Conservation (phyloP, 2,113 vertebrate species). For the Eclectus roratus region DNA sequence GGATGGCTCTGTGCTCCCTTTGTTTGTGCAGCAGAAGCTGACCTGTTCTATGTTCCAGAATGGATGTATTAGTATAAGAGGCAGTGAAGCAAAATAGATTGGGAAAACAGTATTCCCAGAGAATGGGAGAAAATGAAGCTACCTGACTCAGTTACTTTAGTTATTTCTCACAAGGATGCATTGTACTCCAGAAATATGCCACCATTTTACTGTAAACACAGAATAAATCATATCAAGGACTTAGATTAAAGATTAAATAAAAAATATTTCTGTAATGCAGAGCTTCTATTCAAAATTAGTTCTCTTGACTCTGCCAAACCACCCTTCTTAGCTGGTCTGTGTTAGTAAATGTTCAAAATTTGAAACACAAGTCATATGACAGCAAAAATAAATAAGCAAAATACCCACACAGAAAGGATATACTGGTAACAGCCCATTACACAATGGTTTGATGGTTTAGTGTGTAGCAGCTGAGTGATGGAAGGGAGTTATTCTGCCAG, state of each 20-base stretch:
- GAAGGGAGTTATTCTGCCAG: neutral
- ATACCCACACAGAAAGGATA: neutral
- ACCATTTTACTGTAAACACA: neutral
- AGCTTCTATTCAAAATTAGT: neutral
- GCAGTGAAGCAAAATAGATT: neutral
- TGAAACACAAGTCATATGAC: neutral
- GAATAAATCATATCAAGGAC: neutral
- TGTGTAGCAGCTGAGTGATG: neutral
- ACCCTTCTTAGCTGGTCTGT: neutral
- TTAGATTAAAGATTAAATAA: neutral
- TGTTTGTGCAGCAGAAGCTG: neutral
- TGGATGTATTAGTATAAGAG: neutral
- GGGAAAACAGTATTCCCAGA: neutral
- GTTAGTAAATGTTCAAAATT: neutral
- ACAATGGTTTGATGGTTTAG: neutral
- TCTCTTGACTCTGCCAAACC: neutral
- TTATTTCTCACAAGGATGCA: neutral
- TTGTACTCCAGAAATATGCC: neutral
- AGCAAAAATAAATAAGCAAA: neutral
- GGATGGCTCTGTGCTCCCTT: neutral
- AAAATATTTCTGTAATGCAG: neutral
- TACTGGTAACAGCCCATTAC: neutral
- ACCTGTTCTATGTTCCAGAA: neutral
- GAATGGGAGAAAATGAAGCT: neutral
- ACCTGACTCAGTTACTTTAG: neutral